Base-by-base conservation (phyloP, 2,113 vertebrate genomes). In the Leptobrachium leishanense region DNA sequence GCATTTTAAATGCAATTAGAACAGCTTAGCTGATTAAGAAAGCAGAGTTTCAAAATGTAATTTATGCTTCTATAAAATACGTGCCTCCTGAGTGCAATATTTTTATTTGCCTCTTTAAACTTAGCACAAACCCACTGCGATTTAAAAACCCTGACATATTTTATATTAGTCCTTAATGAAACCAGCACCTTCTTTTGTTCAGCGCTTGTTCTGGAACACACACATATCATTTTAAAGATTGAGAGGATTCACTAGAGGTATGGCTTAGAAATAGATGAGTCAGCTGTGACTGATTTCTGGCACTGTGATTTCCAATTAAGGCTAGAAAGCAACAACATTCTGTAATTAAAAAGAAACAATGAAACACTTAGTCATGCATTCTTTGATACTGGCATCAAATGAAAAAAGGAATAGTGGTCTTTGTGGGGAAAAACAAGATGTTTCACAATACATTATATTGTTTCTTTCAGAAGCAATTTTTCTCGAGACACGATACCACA, bases 261-360 rank as follows among this genome's bases (percentile, higher is more conserved):
- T 43, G 20, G 40, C 13, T 43, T 44, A 72, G 77, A 43, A 72
- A 79, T 72, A 66, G 77, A 72, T 79, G 77, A 79, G 62, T 79
- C 77, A 72, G 77, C 77, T 79, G 46, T 72, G 77, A 72, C 62
- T 72, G 69, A 79, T 72, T 79, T 66, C 59, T 79, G 62, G 39
- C 66, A 7, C 77, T 72, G 59, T 66, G 69, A 72, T 66, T 79
- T 79, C 77, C 62, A 79, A 72, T 79, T 79, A 72, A 72, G 62
- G 42, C 54, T 55, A 66, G 53, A 79, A 79, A 79, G 43, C 72
- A 72, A 72, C 75, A 72, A 77, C 67, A 70, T 69, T 77, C 68
- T 77, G 76, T 77, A 77, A 77, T 77, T 77, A 77, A 77, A 77
- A 77, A 77, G 76, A 71, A 77, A 77, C 76, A 77, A 77, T 77